These are phyloP conservation scores for Pelobates cultripes DNA, from an alignment of 2,797 vertebrate species.

Conservation along the genomic window DNA sequence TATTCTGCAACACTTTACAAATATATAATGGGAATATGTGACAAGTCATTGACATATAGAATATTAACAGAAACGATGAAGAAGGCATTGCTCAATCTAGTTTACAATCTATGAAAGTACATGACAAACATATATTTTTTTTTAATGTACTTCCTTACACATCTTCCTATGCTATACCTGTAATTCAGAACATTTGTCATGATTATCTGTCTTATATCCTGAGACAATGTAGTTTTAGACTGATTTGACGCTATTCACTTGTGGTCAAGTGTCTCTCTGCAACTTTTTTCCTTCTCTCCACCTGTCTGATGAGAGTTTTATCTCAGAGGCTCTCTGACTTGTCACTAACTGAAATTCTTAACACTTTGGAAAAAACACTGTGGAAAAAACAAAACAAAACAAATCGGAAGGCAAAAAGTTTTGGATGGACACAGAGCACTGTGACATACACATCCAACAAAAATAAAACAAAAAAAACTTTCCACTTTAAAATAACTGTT, in stretches of 20 bases:
- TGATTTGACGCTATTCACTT: slow-evolving; percentile 8
- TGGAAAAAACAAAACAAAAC: not conserved
- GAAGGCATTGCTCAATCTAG: no score
- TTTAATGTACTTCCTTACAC: no score
- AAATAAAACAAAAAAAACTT: not conserved
- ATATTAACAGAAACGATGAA: no score
- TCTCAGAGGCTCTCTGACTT: slow-evolving; percentile 30
- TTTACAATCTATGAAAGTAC: no score
- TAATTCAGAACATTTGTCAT: not conserved
- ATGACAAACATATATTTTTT: no score
- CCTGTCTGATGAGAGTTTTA: slow-evolving; percentile 28
- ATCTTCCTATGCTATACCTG: not conserved
- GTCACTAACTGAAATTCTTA: slow-evolving; percentile 11
- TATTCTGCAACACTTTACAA: no score
- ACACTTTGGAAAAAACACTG: not conserved
- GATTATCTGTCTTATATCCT: not conserved
- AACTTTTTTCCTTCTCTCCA: slow-evolving; percentile 14
- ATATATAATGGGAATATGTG: no score
- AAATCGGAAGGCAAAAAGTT: not conserved
- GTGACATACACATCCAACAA: not conserved
- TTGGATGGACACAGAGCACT: not conserved
- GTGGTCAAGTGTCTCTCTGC: slow-evolving; percentile 21
- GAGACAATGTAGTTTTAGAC: not conserved
- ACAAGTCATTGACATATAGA: no score
- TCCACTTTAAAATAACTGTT: not conserved